These are phyloP conservation scores for Neosilurus mollespiculum DNA, from an alignment of 2,797 vertebrate species.

Conservation along the genomic window DNA sequence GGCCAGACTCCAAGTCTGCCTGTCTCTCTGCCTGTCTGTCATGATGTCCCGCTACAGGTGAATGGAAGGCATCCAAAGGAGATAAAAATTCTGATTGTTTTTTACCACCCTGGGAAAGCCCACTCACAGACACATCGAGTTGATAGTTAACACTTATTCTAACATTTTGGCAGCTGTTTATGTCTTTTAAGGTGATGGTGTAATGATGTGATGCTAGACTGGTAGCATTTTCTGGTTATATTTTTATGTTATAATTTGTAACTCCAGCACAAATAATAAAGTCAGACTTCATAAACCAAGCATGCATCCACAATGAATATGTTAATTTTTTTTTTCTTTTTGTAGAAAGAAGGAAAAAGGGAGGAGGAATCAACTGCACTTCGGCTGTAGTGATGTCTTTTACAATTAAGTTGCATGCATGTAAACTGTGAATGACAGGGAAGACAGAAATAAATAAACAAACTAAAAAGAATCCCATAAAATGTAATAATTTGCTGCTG, in stretches of 20 bases:
- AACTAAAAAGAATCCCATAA: not conserved
- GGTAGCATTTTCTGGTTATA: not conserved
- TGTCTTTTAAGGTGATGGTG: not conserved
- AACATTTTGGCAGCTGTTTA: not conserved
- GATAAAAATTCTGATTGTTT: too few species aligned
- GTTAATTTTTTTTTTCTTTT: not conserved
- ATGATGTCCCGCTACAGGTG: too few species aligned
- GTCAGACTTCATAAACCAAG: not conserved
- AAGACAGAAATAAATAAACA: not conserved
- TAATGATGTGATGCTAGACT: not conserved
- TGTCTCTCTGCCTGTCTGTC: too few species aligned
- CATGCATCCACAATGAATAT: not conserved
- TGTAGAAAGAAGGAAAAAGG: not conserved
- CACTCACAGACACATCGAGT: too few species aligned
- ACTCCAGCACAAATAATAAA: not conserved
- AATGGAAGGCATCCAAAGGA: too few species aligned
- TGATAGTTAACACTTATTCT: too few species aligned
- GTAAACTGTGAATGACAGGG: not conserved
- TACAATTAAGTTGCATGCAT: not conserved
- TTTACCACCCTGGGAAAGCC: too few species aligned
- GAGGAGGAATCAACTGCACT: not conserved
- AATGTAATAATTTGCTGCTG: not conserved
- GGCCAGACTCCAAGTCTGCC: too few species aligned
- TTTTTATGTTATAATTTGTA: not conserved
- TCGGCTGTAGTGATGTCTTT: not conserved